These are phyloP conservation scores for Gallinago nigripennis DNA, from an alignment of 2,797 vertebrate species.

Conservation along the genomic window DNA sequence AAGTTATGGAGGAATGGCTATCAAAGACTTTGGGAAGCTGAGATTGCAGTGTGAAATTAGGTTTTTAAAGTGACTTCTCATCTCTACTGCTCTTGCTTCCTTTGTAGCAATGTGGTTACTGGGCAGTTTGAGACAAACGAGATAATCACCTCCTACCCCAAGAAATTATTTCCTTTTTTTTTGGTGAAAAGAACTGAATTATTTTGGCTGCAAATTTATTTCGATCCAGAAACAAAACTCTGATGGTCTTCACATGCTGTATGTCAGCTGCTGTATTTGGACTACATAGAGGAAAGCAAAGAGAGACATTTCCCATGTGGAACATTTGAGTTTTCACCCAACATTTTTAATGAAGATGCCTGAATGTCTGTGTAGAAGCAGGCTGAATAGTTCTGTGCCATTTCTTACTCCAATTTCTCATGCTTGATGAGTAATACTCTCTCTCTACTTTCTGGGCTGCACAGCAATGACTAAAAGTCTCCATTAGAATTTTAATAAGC, in stretches of 20 bases:
- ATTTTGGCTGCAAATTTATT: not conserved
- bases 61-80: not conserved
- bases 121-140: not conserved
- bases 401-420: not conserved
- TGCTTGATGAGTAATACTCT: not conserved
- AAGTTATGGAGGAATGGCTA: not conserved
- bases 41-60: not conserved
- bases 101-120: not conserved
- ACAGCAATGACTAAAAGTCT: not conserved
- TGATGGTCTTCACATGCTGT: not conserved
- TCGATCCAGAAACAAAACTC: not conserved
- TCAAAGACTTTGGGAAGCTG: not conserved
- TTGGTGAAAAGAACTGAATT: not conserved
- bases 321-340: constrained; percentile 8
- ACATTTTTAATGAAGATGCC: not conserved
- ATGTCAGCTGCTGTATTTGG: not conserved
- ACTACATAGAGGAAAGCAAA: not conserved
- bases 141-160: accelerated
- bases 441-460: not conserved
- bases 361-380: not conserved
- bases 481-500: not conserved
- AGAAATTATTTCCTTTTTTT: not conserved
- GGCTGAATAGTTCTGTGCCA: not conserved
- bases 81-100: not conserved
- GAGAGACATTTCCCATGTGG: not conserved